Evolutionary conservation across 2,888 invertebrate genomes (phyloP).

Genomic region (Agrochola litura): DNA sequence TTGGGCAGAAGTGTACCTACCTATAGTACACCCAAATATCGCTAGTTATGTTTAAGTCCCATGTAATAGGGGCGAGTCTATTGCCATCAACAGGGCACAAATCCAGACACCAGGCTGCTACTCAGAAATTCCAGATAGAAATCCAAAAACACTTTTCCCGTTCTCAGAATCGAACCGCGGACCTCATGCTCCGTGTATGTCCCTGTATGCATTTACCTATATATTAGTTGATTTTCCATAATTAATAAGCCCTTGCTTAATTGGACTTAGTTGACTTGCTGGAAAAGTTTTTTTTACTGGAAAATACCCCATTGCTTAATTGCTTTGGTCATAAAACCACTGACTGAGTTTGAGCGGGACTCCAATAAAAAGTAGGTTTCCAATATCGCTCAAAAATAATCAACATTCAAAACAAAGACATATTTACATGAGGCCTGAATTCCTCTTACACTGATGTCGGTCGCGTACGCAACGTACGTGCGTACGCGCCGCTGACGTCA

Average conservation of each 20-base stretch:
- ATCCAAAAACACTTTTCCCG: background rate
- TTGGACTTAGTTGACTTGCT: background rate
- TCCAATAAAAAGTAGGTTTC: background rate
- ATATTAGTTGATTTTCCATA: background rate
- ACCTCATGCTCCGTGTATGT: background rate
- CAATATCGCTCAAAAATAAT: background rate
- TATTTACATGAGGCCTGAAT: slow-evolving; percentile 5
- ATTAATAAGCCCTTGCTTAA: background rate
- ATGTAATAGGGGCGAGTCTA: background rate
- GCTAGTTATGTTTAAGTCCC: background rate
- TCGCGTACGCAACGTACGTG: no score
- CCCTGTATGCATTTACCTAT: background rate
- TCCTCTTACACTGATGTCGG: no score
- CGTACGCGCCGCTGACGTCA: no score
- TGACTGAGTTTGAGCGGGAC: background rate
- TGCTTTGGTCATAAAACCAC: background rate
- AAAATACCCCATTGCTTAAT: background rate
- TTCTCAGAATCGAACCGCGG: background rate
- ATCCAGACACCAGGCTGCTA: background rate
- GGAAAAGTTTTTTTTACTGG: background rate
- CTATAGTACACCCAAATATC: no score
- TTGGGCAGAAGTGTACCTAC: background rate
- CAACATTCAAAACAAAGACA: slow-evolving; percentile 16
- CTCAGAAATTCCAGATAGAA: background rate
- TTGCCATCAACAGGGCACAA: background rate